These are phyloP conservation scores for Zaprionus lachaisei DNA, from an alignment of 1,140 invertebrate species.

Conservation along the genomic window DNA sequence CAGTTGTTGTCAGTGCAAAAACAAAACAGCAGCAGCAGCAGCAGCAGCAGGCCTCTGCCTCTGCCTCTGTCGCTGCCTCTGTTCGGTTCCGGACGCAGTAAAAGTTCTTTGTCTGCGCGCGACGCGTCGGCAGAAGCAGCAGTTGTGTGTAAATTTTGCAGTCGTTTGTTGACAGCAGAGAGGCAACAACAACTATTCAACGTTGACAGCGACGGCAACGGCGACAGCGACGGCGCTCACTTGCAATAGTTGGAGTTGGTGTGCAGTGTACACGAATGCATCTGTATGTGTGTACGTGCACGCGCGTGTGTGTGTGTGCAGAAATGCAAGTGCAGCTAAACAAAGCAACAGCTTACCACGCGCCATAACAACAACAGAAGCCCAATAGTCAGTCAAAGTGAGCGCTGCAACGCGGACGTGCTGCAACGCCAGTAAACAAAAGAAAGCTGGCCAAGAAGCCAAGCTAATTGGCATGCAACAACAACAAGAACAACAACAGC, in stretches of 20 bases:
- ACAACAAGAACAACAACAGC: neutral
- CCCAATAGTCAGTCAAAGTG: slow-evolving; percentile 62
- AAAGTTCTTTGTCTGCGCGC: slow-evolving; percentile 52
- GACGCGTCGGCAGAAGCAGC: slow-evolving; percentile 18
- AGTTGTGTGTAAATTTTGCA: slow-evolving; percentile 38
- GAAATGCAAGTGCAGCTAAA: slow-evolving; percentile 53
- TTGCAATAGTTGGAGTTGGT: slow-evolving; percentile 49
- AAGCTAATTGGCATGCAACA: slow-evolving; percentile 26
- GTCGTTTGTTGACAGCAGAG: slow-evolving; percentile 47
- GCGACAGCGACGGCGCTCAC: slow-evolving; percentile 3
- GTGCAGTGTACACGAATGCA: slow-evolving; percentile 13
- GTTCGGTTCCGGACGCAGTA: slow-evolving; percentile 40
- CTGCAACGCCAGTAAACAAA: slow-evolving; percentile 24
- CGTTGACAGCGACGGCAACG: slow-evolving; percentile 45
- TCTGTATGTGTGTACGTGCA: neutral
- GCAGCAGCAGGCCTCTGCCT: neutral
- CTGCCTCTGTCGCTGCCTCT: neutral
- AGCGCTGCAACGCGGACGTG: slow-evolving; percentile 68
- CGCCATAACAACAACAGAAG: slow-evolving; percentile 51
- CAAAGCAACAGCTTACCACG: slow-evolving; percentile 67
- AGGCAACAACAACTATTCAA: slow-evolving; percentile 50
- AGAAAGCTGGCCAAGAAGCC: slow-evolving; percentile 30
- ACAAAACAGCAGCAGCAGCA: slow-evolving; percentile 27
- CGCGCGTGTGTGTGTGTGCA: slow-evolving; percentile 20
- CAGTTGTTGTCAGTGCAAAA: slow-evolving; percentile 20